Evolutionary conservation across 2,888 invertebrate genomes (phyloP).

Genomic region (Brachyptera putata): DNA sequence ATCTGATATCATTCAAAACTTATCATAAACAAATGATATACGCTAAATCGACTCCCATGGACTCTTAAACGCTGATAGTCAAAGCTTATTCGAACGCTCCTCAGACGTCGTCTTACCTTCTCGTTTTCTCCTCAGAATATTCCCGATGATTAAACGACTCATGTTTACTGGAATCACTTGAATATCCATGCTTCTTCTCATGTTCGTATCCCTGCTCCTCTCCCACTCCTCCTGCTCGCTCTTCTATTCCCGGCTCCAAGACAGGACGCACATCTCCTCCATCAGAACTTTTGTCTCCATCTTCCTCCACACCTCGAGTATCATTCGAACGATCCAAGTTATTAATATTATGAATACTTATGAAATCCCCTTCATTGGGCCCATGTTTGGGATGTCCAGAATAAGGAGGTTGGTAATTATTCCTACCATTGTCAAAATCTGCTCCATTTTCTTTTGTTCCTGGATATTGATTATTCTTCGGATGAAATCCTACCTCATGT

Average conservation of each 20-base stretch:
- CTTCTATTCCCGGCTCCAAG: background rate
- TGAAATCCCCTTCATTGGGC: background rate
- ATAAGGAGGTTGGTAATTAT: background rate
- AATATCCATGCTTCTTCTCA: background rate
- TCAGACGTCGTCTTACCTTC: too few relatives aligned
- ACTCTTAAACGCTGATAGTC: too few relatives aligned
- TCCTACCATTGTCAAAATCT: too few relatives aligned
- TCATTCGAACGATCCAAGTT: background rate
- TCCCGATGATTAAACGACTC: slow-evolving; percentile 28
- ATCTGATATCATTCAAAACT: too few relatives aligned
- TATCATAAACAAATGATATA: too few relatives aligned
- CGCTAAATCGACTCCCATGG: too few relatives aligned
- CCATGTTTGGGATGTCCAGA: background rate
- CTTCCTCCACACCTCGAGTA: background rate
- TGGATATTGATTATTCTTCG: too few relatives aligned
- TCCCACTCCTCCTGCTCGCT: background rate
- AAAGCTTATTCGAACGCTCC: too few relatives aligned
- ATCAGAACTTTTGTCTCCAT: too few relatives aligned
- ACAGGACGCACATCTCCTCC: too few relatives aligned
- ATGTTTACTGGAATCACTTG: slow-evolving; percentile 17
- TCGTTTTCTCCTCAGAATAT: slow-evolving; percentile 13
- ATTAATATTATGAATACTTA: slow-evolving; percentile 4
- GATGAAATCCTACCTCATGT: too few relatives aligned
- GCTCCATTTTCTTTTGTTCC: too few relatives aligned
- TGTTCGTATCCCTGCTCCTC: slow-evolving; percentile 5